Conservation (phyloP, 2,113 vertebrate genomes). For the Erythrolamprus reginae region DNA sequence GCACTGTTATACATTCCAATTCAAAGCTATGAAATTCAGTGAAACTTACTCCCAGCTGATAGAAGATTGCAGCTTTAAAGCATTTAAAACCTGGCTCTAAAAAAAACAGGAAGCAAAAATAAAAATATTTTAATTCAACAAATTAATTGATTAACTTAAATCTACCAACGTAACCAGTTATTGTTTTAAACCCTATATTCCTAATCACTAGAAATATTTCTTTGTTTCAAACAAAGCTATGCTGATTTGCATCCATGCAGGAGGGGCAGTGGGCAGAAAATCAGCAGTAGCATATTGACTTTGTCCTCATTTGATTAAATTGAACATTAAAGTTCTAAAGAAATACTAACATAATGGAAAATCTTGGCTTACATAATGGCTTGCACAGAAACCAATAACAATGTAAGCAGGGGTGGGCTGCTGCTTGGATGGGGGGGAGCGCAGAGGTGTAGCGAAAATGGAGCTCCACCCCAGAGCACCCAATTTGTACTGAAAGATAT, state of each 20-base stretch:
- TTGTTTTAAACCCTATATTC: not conserved
- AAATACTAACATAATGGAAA: slow-evolving; percentile 8
- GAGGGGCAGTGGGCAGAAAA: not conserved
- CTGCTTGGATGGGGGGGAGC: too few species aligned
- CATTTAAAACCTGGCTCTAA: not conserved
- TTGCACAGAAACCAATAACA: slow-evolving; percentile 25
- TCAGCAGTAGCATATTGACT: not conserved
- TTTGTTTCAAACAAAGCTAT: not conserved
- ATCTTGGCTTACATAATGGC: not conserved
- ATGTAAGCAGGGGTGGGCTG: too few species aligned
- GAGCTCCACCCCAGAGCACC: too few species aligned
- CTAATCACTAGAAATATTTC: not conserved
- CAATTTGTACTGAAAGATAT: too few species aligned
- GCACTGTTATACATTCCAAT: not conserved
- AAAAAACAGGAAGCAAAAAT: not conserved
- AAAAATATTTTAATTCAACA: not conserved
- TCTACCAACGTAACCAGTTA: not conserved
- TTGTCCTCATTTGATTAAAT: not conserved
- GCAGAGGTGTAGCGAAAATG: too few species aligned
- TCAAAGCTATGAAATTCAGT: not conserved
- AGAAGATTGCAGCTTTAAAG: not conserved
- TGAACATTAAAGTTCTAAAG: not conserved
- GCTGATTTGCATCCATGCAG: not conserved
- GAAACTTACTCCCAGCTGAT: not conserved
- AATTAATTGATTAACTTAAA: not conserved